Conservation (phyloP, 2,888 invertebrate species). For the Agrotis exclamationis region DNA sequence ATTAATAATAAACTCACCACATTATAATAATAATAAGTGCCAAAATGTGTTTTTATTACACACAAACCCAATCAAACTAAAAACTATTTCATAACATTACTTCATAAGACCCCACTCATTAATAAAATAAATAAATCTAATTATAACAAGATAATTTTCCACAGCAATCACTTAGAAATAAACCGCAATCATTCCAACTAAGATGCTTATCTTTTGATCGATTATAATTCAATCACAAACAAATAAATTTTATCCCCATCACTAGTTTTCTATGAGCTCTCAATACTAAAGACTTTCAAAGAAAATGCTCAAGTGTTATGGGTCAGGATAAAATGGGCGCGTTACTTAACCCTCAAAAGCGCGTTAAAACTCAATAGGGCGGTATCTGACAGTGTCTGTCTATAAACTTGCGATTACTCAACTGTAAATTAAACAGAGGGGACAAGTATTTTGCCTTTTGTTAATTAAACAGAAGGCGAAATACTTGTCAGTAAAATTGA, state of each 20-base stretch:
- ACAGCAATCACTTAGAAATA: conserved; percentile 73
- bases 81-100: conserved; percentile 22
- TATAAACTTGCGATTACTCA: conserved; percentile 60
- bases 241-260: conserved; percentile 82
- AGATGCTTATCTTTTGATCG: conserved; percentile 82
- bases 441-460: too few relatives aligned
- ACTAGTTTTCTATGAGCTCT: conserved; percentile 70
- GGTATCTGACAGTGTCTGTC: conserved; percentile 75
- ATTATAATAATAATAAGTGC: background rate
- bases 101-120: conserved; percentile 41
- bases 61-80: conserved; percentile 20
- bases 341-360: conserved; percentile 87
- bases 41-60: conserved; percentile 14
- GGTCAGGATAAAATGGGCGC: conserved; percentile 76
- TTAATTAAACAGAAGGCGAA: too few relatives aligned
- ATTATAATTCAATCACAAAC: conserved; percentile 87
- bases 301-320: conserved; percentile 35
- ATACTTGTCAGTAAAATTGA: conserved; percentile 1
- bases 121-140: conserved; percentile 46
- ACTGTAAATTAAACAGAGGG: conserved; percentile 50
- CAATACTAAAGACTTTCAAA: conserved; percentile 67
- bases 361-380: conserved; percentile 87
- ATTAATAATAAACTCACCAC: background rate
- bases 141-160: conserved; percentile 56
- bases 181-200: conserved; percentile 69